phyloP scores from a whole-genome alignment of 2,888 invertebrate genomes.

The Orchestes rusci region DNA sequence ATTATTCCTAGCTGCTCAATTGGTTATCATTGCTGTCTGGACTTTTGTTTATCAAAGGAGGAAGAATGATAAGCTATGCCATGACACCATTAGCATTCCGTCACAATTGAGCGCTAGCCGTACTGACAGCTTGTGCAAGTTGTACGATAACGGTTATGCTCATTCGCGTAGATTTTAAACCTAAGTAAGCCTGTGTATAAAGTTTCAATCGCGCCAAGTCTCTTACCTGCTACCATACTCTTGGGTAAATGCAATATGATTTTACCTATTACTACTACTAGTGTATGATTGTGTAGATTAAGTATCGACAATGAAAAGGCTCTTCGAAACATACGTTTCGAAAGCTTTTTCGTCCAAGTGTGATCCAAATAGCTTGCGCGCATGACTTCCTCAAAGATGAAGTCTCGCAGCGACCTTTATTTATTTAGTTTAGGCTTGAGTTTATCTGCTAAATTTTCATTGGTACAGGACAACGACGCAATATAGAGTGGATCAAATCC shows the following conservation, averaged over 20 bases:
- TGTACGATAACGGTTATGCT: conserved; percentile 80
- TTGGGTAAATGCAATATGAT: not conserved
- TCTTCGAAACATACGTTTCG: too few relatives aligned
- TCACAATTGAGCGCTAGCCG: conserved; percentile 53
- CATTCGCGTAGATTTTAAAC: conserved; percentile 58
- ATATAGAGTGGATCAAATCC: too few relatives aligned
- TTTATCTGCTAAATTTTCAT: too few relatives aligned
- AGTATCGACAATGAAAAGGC: too few relatives aligned
- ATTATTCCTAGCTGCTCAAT: conserved; percentile 78
- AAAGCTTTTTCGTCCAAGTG: too few relatives aligned
- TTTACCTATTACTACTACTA: too few relatives aligned
- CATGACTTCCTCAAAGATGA: too few relatives aligned
- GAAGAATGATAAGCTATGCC: conserved; percentile 50
- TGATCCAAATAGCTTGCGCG: too few relatives aligned
- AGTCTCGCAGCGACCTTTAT: too few relatives aligned
- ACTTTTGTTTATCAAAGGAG: conserved; percentile 81
- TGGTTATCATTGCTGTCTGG: conserved; percentile 82
- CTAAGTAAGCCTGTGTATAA: conserved; percentile 29
- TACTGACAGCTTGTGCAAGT: conserved; percentile 74
- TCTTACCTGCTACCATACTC: conserved; percentile 23
- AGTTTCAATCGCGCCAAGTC: conserved; percentile 21
- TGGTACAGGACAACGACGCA: too few relatives aligned
- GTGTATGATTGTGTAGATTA: too few relatives aligned
- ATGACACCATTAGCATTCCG: conserved; percentile 61
- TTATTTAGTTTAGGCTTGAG: too few relatives aligned